A percentile compares a stretch with the other conserved stretches of the same genome.
These are phyloP conservation scores for Pangasius krempfi DNA, from an alignment of 2,797 vertebrate genomes.

Conservation along the genomic window DNA sequence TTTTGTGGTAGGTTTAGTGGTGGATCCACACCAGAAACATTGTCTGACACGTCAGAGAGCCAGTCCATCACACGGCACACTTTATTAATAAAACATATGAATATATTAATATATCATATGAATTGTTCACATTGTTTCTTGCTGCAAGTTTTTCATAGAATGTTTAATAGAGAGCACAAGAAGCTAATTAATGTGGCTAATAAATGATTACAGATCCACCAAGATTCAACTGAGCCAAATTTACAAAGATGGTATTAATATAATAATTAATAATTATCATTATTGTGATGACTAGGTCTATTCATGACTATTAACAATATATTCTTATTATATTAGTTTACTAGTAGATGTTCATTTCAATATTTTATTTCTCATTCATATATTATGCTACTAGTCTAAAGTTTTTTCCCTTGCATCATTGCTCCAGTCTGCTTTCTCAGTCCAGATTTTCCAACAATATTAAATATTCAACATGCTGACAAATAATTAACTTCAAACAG, in stretches of 20 bases:
- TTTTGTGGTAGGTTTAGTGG: neutral
- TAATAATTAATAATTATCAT: too few relatives aligned
- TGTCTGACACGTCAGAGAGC: neutral
- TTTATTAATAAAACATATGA: neutral
- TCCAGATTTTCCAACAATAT: neutral
- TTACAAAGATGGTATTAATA: neutral
- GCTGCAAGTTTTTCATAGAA: neutral
- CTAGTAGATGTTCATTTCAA: neutral
- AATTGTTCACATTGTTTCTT: neutral
- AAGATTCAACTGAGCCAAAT: neutral
- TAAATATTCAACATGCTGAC: neutral
- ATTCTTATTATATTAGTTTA: neutral
- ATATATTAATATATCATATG: neutral
- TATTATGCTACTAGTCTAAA: neutral
- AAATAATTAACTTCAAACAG: neutral
- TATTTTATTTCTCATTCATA: neutral
- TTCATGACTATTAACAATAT: neutral
- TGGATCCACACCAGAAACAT: neutral
- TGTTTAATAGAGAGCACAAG: constrained; percentile 4
- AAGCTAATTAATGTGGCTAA: neutral
- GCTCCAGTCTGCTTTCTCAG: neutral
- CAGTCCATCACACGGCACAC: neutral
- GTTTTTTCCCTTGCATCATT: neutral
- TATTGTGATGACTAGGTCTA: neutral
- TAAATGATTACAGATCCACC: neutral